Percentiles rank a stretch among this genome's conserved stretches.
These are phyloP conservation scores for Pristionchus entomophagus DNA, from an alignment of 2,888 invertebrate genomes.

Conservation along the genomic window DNA sequence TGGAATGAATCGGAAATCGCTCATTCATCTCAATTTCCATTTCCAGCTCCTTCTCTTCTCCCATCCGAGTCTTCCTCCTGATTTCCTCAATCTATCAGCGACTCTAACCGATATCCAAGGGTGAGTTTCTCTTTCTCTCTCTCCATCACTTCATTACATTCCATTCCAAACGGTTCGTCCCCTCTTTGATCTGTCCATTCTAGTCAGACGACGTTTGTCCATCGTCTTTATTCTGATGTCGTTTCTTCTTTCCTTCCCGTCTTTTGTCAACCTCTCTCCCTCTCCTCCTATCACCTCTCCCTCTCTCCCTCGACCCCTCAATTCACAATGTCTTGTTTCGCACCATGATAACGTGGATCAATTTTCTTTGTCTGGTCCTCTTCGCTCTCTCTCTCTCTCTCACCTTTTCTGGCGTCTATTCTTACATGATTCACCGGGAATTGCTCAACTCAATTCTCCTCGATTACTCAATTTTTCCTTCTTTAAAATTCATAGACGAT, in stretches of 20 bases:
- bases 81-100: conserved; percentile 13
- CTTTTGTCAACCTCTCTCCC: conserved; percentile 17
- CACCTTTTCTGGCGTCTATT: neutral
- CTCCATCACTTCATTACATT: neutral
- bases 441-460: neutral
- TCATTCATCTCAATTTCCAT: neutral
- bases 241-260: neutral
- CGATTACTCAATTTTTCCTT: no score
- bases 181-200: neutral
- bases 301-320: neutral
- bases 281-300: neutral
- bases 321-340: conserved; percentile 14
- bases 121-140: neutral
- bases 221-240: conserved; percentile 22
- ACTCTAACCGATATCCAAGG: conserved; percentile 3
- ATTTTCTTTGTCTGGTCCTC: conserved; percentile 2
- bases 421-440: neutral
- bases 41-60: neutral
- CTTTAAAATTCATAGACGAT: no score
- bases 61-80: conserved; percentile 20
- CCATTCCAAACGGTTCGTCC: neutral
- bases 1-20: no score
- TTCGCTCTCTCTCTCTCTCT: neutral
- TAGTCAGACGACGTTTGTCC: neutral
- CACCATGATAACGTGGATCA: neutral